Conservation (phyloP, 1,140 invertebrate species). For the Homalodisca vitripennis region DNA sequence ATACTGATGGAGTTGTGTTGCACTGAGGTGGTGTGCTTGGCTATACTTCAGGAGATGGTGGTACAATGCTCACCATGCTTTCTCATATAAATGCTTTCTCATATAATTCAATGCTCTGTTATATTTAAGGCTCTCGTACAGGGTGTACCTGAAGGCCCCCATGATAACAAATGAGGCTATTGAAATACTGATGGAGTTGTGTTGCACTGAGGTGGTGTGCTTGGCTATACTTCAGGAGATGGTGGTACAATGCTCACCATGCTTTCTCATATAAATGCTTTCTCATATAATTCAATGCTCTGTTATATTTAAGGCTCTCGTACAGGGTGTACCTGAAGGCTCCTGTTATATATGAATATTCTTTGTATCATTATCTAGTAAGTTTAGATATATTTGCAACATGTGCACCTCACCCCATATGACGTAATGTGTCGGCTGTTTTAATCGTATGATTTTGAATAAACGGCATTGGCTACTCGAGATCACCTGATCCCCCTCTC, state of each 20-base stretch:
- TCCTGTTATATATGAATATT: too few species aligned
- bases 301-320: slow-evolving; percentile 54
- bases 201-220: slow-evolving; percentile 67
- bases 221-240: slow-evolving; percentile 79
- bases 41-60: slow-evolving; percentile 74
- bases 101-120: slow-evolving; percentile 66
- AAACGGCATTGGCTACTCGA: too few species aligned
- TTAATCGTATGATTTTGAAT: too few species aligned
- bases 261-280: slow-evolving; percentile 68
- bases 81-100: slow-evolving; percentile 64
- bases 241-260: slow-evolving; percentile 62
- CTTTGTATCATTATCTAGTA: too few species aligned
- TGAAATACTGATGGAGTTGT: slow-evolving; percentile 76
- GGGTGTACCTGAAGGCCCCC: slow-evolving; percentile 90
- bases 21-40: slow-evolving; percentile 69
- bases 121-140: slow-evolving; percentile 59
- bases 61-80: slow-evolving; percentile 68
- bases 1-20: slow-evolving; percentile 77
- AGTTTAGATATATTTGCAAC: too few species aligned
- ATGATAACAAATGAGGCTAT: slow-evolving; percentile 88
- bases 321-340: slow-evolving; percentile 86
- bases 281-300: slow-evolving; percentile 67
- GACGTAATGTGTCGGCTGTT: too few species aligned
- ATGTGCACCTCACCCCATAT: too few species aligned
- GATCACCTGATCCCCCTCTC: too few species aligned